Percentiles rank a stretch among this genome's conserved stretches.
Evolutionary conservation across 1,140 invertebrate species (phyloP).

Genomic region (Ooceraea biroi): DNA sequence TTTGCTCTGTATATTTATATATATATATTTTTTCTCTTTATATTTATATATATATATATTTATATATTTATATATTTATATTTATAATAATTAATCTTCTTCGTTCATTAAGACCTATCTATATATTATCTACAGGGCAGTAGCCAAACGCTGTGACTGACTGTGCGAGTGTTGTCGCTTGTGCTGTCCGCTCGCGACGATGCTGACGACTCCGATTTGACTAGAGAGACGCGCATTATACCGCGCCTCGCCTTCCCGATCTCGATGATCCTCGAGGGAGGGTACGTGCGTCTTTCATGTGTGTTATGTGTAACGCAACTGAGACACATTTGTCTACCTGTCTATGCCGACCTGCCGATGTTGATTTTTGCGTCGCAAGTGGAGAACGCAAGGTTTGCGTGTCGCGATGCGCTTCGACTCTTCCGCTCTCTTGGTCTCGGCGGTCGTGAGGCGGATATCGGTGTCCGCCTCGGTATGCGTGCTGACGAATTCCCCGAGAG

Average conservation of each 20-base stretch:
- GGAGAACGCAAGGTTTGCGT: conserved; percentile 33
- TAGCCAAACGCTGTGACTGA: conserved; percentile 79
- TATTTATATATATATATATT: conserved; percentile 69
- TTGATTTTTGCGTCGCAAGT: conserved; percentile 19
- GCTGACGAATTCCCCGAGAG: conserved; percentile 33
- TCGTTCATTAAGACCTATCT: conserved; percentile 72
- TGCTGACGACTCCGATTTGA: conserved; percentile 27
- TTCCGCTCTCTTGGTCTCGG: conserved; percentile 40
- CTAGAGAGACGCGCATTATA: conserved; percentile 32
- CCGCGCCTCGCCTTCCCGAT: not conserved
- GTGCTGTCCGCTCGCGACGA: conserved; percentile 55
- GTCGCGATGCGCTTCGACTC: conserved; percentile 52
- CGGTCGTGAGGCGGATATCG: not conserved
- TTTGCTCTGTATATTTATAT: conserved; percentile 65
- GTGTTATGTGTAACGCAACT: conserved; percentile 37
- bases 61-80: conserved; percentile 72
- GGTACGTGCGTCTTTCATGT: conserved; percentile 1
- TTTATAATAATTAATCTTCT: conserved; percentile 65
- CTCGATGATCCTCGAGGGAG: conserved; percentile 19
- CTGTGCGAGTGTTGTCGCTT: conserved; percentile 70
- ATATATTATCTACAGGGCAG: conserved; percentile 81
- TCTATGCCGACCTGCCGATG: conserved; percentile 11
- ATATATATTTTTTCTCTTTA: conserved; percentile 69
- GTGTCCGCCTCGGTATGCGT: not conserved
- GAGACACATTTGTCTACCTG: conserved; percentile 18